phyloP scores from a whole-genome alignment of 2,797 vertebrate species.

The Cygnus olor region DNA sequence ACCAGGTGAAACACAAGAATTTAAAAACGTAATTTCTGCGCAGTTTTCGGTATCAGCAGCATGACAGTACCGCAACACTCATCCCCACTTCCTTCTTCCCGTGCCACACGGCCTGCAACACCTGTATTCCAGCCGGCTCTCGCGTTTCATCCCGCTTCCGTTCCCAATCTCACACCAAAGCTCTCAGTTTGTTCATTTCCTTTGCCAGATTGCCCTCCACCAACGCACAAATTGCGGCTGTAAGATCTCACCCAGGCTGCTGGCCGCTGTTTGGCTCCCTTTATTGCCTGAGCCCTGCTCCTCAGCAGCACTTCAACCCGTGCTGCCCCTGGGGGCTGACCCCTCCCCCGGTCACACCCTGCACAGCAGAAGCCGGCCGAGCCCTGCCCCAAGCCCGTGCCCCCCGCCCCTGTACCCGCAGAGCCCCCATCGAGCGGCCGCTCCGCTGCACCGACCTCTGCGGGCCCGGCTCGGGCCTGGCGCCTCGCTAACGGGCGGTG shows the following conservation, averaged over 20 bases:
- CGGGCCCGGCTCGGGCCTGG: background rate
- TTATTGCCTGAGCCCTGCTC: rapidly evolving
- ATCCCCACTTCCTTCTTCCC: background rate
- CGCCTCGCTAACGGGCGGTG: background rate
- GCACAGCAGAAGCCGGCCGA: rapidly evolving
- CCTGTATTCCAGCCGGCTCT: background rate
- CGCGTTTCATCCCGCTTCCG: rapidly evolving
- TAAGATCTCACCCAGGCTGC: background rate
- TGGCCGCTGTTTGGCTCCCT: background rate
- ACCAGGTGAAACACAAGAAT: background rate
- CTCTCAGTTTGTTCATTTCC: rapidly evolving
- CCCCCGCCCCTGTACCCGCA: too few relatives aligned
- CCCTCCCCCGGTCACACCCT: rapidly evolving
- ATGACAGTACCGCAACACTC: background rate
- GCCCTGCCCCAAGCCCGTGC: too few relatives aligned
- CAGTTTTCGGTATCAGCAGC: background rate
- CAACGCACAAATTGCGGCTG: background rate
- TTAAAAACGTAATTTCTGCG: background rate
- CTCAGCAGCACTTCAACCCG: rapidly evolving
- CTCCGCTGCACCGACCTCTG: background rate
- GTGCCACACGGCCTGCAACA: background rate
- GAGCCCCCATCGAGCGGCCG: background rate
- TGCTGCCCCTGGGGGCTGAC: rapidly evolving
- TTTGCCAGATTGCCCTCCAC: background rate
- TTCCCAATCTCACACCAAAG: rapidly evolving